Conservation (phyloP, 2,888 invertebrate species). For the Busseola fusca region DNA sequence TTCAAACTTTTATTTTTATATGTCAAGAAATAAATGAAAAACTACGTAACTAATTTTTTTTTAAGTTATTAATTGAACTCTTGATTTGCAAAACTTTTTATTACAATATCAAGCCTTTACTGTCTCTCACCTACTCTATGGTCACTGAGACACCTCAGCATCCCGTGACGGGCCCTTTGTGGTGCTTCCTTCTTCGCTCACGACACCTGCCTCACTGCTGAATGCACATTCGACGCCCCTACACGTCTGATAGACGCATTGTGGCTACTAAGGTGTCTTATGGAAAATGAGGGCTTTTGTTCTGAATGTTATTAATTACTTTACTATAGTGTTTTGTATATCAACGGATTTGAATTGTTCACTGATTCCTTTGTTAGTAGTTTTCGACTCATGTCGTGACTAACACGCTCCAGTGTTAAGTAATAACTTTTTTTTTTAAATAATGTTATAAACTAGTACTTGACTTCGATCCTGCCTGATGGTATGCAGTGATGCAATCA, state of each 20-base stretch:
- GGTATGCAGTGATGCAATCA: no score
- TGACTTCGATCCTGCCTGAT: no score
- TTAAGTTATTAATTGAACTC: not conserved
- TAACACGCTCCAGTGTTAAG: not conserved
- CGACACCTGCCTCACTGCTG: conserved; percentile 69
- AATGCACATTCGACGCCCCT: conserved; percentile 76
- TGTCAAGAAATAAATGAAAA: not conserved
- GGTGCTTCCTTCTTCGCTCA: conserved; percentile 74
- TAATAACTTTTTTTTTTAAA: no score
- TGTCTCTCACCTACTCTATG: conserved; percentile 55
- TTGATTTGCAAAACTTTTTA: not conserved
- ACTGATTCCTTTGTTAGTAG: not conserved
- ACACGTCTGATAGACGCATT: conserved; percentile 64
- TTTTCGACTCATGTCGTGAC: not conserved
- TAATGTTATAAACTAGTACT: no score
- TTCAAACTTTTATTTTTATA: not conserved
- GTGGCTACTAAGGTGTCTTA: conserved; percentile 46
- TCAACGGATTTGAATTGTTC: not conserved
- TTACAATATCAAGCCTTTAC: conserved; percentile 6
- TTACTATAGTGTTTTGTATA: conserved; percentile 1
- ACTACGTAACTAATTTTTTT: not conserved
- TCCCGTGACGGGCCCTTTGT: conserved; percentile 77
- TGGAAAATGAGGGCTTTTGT: conserved; percentile 40
- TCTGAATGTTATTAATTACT: conserved; percentile 44
- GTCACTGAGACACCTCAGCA: conserved; percentile 70